phyloP scores from a whole-genome alignment of 2,113 vertebrate species.

The Puntigrus tetrazona region DNA sequence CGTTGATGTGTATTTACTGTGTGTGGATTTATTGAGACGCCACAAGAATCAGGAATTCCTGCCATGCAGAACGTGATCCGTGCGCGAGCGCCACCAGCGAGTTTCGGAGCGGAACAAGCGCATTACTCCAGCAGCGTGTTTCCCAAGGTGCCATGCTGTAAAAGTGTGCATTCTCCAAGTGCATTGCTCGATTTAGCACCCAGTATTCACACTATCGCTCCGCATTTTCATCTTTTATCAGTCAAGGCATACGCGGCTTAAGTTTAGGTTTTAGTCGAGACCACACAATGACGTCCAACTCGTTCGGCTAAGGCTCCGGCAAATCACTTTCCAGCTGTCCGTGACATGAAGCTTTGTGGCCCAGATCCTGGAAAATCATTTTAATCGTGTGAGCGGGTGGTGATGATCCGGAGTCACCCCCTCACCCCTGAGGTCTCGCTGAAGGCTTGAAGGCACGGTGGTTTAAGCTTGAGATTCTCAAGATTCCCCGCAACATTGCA shows the following conservation, averaged over 20 bases:
- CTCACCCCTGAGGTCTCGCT: slow-evolving; percentile 56
- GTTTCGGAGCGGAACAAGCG: slow-evolving; percentile 47
- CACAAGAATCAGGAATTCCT: slow-evolving; percentile 59
- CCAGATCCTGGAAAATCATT: slow-evolving; percentile 63
- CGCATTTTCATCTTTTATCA: slow-evolving; percentile 34
- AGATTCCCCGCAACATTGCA: slow-evolving; percentile 92
- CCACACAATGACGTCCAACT: slow-evolving; percentile 44
- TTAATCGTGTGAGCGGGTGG: slow-evolving; percentile 57
- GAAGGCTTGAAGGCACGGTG: slow-evolving; percentile 64
- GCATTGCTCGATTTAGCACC: slow-evolving; percentile 25
- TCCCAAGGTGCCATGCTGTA: slow-evolving; percentile 14
- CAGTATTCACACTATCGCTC: slow-evolving; percentile 33
- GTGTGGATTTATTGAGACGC: slow-evolving; percentile 63
- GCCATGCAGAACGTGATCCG: slow-evolving; percentile 61
- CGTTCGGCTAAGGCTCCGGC: background rate
- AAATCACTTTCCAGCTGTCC: slow-evolving; percentile 44
- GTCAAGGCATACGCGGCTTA: slow-evolving; percentile 45
- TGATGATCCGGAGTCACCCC: slow-evolving; percentile 54
- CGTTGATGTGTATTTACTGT: slow-evolving; percentile 54
- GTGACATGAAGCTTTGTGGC: slow-evolving; percentile 58
- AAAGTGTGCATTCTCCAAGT: slow-evolving; percentile 42
- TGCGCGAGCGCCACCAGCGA: slow-evolving; percentile 45
- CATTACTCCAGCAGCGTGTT: slow-evolving; percentile 6
- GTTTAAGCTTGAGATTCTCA: slow-evolving; percentile 87
- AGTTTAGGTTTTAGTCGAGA: slow-evolving; percentile 29